Conservation (phyloP, 2,888 invertebrate genomes). For the Lamellibrachia satsuma region DNA sequence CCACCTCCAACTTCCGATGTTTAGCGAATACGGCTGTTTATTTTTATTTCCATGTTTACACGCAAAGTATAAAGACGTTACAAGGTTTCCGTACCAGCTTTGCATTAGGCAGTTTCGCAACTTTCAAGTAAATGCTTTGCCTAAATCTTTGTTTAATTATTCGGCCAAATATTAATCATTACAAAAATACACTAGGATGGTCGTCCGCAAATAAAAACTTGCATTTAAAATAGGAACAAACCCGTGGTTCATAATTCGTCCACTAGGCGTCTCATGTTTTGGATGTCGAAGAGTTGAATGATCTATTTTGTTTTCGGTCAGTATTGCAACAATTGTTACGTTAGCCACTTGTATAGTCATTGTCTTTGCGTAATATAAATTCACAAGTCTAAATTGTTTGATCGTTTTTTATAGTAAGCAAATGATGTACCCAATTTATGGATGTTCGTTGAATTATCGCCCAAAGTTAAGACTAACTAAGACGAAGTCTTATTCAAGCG, state of each 20-base stretch:
- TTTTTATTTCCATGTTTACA: neutral
- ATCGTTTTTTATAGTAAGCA: neutral
- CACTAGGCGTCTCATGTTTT: neutral
- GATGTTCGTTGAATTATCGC: neutral
- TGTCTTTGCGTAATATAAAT: neutral
- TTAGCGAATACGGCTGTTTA: neutral
- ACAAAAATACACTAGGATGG: neutral
- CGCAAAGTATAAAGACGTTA: neutral
- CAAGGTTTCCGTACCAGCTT: neutral
- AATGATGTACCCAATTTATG: neutral
- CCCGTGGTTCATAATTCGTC: neutral
- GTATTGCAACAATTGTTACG: neutral
- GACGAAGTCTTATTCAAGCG: too few species aligned
- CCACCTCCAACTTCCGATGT: neutral
- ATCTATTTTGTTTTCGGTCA: constrained; percentile 9
- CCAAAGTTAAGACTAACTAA: neutral
- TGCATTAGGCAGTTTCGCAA: neutral
- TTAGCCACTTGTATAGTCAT: neutral
- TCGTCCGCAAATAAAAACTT: neutral
- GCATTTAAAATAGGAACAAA: neutral
- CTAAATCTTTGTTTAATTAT: neutral
- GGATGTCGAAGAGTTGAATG: neutral
- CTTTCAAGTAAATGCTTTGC: neutral
- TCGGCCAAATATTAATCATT: neutral
- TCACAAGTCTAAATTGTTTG: neutral